phyloP scores from a whole-genome alignment of 2,797 vertebrate species.

The Lutjanus argentimaculatus region DNA sequence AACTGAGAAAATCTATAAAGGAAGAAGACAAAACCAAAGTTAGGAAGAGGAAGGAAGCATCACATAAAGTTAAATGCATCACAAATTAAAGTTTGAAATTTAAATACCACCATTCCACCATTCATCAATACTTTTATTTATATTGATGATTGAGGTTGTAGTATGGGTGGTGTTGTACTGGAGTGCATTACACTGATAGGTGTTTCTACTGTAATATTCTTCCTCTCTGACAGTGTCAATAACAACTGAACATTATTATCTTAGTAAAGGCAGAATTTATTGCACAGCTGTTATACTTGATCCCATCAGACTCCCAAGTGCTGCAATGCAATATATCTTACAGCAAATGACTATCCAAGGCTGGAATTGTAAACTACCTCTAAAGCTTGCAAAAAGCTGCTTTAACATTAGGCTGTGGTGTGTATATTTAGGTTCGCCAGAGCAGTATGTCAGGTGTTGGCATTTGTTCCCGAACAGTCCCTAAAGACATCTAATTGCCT shows the following conservation, averaged over 20 bases:
- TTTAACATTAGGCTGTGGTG: background rate
- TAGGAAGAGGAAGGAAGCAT: background rate
- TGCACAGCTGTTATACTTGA: too few species aligned
- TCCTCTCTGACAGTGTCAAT: too few species aligned
- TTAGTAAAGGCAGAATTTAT: too few species aligned
- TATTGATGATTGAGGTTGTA: too few species aligned
- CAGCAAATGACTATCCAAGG: background rate
- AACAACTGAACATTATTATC: too few species aligned
- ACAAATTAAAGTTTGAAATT: background rate
- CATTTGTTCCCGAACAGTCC: conserved; percentile 22
- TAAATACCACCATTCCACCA: background rate
- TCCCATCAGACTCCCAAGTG: too few species aligned
- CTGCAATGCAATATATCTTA: too few species aligned
- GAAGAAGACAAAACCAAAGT: background rate
- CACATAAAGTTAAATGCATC: background rate
- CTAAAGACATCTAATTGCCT: conserved; percentile 57
- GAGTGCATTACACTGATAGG: too few species aligned
- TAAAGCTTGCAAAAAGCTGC: background rate
- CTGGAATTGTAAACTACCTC: background rate
- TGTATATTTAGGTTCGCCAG: background rate
- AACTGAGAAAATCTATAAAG: background rate
- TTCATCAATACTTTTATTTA: too few species aligned
- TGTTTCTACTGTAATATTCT: too few species aligned
- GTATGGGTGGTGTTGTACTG: too few species aligned
- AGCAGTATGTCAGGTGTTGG: conserved; percentile 28